A percentile compares a stretch with the other conserved stretches of the same genome.
Conservation (phyloP, 1,140 invertebrate species). For the Bombus breviceps region DNA sequence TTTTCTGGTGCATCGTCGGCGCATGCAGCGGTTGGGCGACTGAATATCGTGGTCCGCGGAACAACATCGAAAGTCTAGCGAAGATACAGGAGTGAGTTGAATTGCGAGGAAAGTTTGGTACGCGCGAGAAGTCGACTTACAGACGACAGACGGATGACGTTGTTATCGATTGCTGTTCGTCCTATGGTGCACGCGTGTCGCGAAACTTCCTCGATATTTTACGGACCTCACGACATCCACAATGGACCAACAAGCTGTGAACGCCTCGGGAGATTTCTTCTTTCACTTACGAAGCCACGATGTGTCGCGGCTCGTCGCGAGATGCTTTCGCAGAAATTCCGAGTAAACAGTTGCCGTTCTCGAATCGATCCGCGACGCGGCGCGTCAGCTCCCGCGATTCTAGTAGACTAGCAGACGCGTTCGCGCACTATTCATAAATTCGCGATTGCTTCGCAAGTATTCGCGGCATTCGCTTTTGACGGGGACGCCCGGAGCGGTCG, state of each 20-base stretch:
- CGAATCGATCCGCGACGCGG: constrained; percentile 13
- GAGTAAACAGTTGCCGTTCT: constrained; percentile 20
- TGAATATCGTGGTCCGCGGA: background rate
- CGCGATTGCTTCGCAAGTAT: constrained; percentile 38
- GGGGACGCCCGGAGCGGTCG: background rate
- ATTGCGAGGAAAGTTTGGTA: constrained; percentile 36
- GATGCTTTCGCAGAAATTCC: constrained; percentile 11
- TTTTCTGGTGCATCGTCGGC: background rate
- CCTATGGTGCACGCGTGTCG: constrained; percentile 11
- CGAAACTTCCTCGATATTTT: constrained; percentile 59
- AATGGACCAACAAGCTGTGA: constrained; percentile 7
- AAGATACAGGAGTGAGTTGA: background rate
- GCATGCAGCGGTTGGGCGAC: background rate
- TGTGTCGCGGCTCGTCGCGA: background rate
- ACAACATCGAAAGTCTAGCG: constrained; percentile 7
- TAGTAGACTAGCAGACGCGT: background rate
- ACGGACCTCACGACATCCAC: constrained; percentile 20
- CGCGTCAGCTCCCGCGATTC: background rate
- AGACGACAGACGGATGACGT: constrained; percentile 17
- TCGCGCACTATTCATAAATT: constrained; percentile 33
- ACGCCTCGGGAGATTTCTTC: constrained; percentile 12
- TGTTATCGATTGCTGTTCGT: constrained; percentile 36
- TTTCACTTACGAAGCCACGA: constrained; percentile 22
- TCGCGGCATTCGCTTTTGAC: constrained; percentile 27
- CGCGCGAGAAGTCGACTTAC: constrained; percentile 25